Percentiles rank a stretch among this genome's conserved stretches.
These are phyloP conservation scores for Oryzias curvinotus DNA, from an alignment of 2,113 vertebrate species.

Conservation along the genomic window DNA sequence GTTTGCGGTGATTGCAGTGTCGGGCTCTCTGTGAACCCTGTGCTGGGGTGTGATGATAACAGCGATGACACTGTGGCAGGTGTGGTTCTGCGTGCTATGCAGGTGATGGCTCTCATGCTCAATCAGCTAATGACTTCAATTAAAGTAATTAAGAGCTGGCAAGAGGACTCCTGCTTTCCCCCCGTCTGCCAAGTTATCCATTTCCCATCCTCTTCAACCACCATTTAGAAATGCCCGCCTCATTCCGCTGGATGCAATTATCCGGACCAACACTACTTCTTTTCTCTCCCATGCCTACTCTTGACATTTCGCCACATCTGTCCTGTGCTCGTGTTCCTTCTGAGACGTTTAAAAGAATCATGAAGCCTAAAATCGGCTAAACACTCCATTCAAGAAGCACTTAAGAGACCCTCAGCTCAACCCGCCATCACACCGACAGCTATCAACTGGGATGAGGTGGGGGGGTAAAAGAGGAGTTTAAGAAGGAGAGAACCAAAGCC, in stretches of 20 bases:
- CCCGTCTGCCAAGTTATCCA: constrained; percentile 44
- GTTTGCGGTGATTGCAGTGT: neutral
- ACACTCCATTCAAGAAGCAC: constrained; percentile 67
- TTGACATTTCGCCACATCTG: neutral
- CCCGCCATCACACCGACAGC: constrained; percentile 56
- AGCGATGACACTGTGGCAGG: constrained; percentile 59
- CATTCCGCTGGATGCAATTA: constrained; percentile 36
- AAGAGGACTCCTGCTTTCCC: constrained; percentile 39
- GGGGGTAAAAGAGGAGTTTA: constrained; percentile 36
- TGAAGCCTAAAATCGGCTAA: constrained; percentile 64
- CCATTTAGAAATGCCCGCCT: constrained; percentile 29
- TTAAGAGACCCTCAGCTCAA: constrained; percentile 68
- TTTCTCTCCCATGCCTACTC: neutral
- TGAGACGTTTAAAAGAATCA: constrained; percentile 64
- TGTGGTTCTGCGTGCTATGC: constrained; percentile 66
- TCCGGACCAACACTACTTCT: constrained; percentile 14
- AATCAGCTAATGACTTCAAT: constrained; percentile 75
- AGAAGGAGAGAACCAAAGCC: constrained; percentile 56
- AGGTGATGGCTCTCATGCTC: constrained; percentile 75
- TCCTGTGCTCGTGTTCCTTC: constrained; percentile 16
- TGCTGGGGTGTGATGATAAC: constrained; percentile 52
- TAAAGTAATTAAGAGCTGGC: constrained; percentile 78
- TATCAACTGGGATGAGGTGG: constrained; percentile 21
- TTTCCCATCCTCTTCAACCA: constrained; percentile 37
- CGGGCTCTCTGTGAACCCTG: constrained; percentile 44